Base-by-base conservation (phyloP, 2,113 vertebrate species). In the Cichladusa arquata region DNA sequence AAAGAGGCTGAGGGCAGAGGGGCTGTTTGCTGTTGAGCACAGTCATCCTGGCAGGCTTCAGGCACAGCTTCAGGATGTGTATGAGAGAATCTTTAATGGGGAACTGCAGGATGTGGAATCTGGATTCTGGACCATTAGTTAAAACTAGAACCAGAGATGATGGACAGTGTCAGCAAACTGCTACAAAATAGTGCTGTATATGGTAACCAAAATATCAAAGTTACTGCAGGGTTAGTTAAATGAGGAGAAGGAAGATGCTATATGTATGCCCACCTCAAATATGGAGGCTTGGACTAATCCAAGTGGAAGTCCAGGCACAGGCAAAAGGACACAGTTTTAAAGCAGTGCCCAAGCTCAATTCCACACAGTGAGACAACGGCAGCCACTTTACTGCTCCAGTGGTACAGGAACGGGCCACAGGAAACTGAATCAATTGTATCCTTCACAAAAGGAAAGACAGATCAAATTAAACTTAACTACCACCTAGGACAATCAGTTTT, bases 11-110 rank as follows among this genome's bases (percentile, higher is more conserved):
- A 47, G 47, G 15, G 47, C 48, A 80, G 42, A 64, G 4, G 16
- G 17, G 38, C 16, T 70, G 28, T 16, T 62, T 54, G 19, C 24
- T 70, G 29, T 38, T 15, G 2, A 87, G 48, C 13, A 40, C 4
- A 10, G 26, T 60, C 13, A 12, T 22, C 34, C 18, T 42, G 79
- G n/a, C 29, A 40, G 34, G 17, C 25, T 64, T 34, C 48, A 31
- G 3, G 29, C 2, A 6, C 19, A 62, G 11, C 19, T 64, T 34
- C 4, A 0, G 25, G 11, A 40, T 7, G 7, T 11, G 6, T 56
- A 42, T 34, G 48, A 62, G 15, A 54, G 11, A 34, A 48, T 31
- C 40, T 62, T 62, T 40, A 34, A 48, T 17, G 25, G 48, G 13
- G 25, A 71, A 56, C 2, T 56, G 8, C 40, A 56, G 14, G 25